Evolutionary conservation across 2,888 invertebrate genomes (phyloP).

Genomic region (Drosophila prostipennis): DNA sequence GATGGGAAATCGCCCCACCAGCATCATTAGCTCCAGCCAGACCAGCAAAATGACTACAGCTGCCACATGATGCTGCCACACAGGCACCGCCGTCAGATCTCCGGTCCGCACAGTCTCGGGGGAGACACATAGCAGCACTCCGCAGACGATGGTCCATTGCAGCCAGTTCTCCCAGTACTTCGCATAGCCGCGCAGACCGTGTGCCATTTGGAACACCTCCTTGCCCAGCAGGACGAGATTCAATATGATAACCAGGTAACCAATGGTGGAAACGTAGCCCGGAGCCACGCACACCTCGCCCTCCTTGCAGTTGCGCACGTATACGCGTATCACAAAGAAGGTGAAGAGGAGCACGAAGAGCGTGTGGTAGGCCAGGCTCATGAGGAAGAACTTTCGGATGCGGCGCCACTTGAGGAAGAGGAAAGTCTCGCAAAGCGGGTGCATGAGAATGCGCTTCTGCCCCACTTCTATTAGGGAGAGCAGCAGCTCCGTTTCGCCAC

Average conservation of each 20-base stretch:
- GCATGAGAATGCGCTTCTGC: slow-evolving; percentile 91
- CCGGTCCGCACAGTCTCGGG: slow-evolving; percentile 79
- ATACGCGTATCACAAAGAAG: slow-evolving; percentile 88
- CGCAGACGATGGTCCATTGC: slow-evolving; percentile 90
- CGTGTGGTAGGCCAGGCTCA: slow-evolving; percentile 91
- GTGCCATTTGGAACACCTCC: slow-evolving; percentile 89
- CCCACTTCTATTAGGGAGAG: slow-evolving; percentile 92
- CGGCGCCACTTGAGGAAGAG: slow-evolving; percentile 92
- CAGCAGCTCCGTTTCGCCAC: slow-evolving; percentile 89
- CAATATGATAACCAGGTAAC: slow-evolving; percentile 87
- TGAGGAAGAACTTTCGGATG: slow-evolving; percentile 92
- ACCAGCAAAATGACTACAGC: slow-evolving; percentile 91
- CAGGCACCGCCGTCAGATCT: slow-evolving; percentile 81
- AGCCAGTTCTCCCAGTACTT: slow-evolving; percentile 94
- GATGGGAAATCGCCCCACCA: slow-evolving; percentile 93
- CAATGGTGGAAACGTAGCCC: slow-evolving; percentile 82
- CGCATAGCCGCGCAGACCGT: slow-evolving; percentile 89
- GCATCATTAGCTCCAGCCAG: slow-evolving; percentile 94
- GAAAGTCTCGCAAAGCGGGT: slow-evolving; percentile 94
- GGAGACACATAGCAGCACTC: slow-evolving; percentile 88
- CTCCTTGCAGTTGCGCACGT: slow-evolving; percentile 79
- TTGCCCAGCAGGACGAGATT: slow-evolving; percentile 88
- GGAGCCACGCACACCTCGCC: slow-evolving; percentile 74
- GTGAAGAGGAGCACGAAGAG: slow-evolving; percentile 91
- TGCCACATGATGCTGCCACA: slow-evolving; percentile 92